Evolutionary conservation across 1,140 invertebrate genomes (phyloP).

Genomic region (Drosophila takahashii): DNA sequence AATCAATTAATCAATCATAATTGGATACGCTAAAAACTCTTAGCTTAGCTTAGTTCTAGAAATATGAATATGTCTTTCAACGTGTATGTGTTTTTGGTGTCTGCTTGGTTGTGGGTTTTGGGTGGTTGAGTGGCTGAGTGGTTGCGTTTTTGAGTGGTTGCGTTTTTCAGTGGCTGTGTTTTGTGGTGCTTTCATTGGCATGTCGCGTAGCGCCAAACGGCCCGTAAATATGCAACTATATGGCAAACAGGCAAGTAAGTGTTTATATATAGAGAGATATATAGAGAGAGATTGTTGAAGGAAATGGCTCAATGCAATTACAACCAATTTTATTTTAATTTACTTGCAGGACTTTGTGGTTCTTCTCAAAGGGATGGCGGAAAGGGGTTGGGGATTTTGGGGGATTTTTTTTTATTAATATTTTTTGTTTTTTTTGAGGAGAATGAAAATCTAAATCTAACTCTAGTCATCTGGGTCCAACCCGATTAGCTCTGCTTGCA

Average conservation of each 20-base stretch:
- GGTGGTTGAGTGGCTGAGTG: slow-evolving; percentile 16
- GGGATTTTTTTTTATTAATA: neutral
- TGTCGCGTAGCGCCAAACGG: slow-evolving; percentile 54
- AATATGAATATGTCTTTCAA: slow-evolving; percentile 79
- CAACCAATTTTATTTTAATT: slow-evolving; percentile 31
- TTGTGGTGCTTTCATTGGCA: slow-evolving; percentile 34
- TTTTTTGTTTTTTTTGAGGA: slow-evolving; percentile 14
- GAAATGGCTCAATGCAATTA: slow-evolving; percentile 48
- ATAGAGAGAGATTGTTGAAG: slow-evolving; percentile 25
- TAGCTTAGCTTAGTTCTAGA: slow-evolving; percentile 62
- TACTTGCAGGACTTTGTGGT: slow-evolving; percentile 35
- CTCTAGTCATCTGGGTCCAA: slow-evolving; percentile 92
- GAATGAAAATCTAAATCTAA: slow-evolving; percentile 78
- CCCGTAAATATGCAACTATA: slow-evolving; percentile 67
- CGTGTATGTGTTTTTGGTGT: slow-evolving; percentile 43
- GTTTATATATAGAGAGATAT: slow-evolving; percentile 3
- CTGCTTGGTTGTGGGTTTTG: slow-evolving; percentile 17
- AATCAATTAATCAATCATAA: slow-evolving; percentile 67
- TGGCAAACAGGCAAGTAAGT: slow-evolving; percentile 48
- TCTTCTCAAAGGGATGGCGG: slow-evolving; percentile 11
- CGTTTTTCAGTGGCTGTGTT: slow-evolving; percentile 15
- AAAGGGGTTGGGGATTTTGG: neutral
- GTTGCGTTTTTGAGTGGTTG: slow-evolving; percentile 2
- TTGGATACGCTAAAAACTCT: slow-evolving; percentile 65
- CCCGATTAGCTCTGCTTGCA: slow-evolving; percentile 92